phyloP scores from a whole-genome alignment of 2,888 invertebrate species.

The Lasioglossum leucozonium region DNA sequence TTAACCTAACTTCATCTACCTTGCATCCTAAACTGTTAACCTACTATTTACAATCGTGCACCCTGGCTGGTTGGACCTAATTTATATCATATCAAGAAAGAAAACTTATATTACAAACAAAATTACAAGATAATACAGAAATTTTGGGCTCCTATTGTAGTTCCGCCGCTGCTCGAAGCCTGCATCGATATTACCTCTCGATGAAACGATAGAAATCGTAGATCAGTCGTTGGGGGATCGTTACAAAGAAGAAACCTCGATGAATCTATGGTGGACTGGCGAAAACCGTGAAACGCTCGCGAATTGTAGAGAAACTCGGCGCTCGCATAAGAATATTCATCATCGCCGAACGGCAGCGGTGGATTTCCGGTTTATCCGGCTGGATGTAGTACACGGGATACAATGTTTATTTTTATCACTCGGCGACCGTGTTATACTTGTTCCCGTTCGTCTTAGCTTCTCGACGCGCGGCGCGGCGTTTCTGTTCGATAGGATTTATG shows the following conservation, averaged over 20 bases:
- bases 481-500: slow-evolving; percentile 4
- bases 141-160: too few relatives aligned
- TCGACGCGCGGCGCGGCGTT: neutral
- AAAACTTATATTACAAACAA: too few relatives aligned
- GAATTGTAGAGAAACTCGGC: neutral
- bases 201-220: too few relatives aligned
- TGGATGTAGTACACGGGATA: neutral
- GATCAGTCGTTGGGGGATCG: too few relatives aligned
- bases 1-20: too few relatives aligned
- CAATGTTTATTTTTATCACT: slow-evolving; percentile 18
- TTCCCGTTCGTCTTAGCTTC: neutral
- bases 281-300: neutral
- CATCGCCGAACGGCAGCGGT: neutral
- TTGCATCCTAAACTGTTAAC: too few relatives aligned
- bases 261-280: neutral
- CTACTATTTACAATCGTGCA: too few relatives aligned
- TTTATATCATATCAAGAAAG: too few relatives aligned
- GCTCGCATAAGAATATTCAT: neutral
- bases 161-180: too few relatives aligned
- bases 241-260: neutral
- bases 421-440: neutral
- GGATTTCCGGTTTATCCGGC: slow-evolving; percentile 16
- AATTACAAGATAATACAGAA: too few relatives aligned
- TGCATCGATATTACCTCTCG: too few relatives aligned
- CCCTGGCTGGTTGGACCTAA: too few relatives aligned